These are phyloP conservation scores for Mesorhabditis belari DNA, from an alignment of 2,888 invertebrate species.

Conservation along the genomic window DNA sequence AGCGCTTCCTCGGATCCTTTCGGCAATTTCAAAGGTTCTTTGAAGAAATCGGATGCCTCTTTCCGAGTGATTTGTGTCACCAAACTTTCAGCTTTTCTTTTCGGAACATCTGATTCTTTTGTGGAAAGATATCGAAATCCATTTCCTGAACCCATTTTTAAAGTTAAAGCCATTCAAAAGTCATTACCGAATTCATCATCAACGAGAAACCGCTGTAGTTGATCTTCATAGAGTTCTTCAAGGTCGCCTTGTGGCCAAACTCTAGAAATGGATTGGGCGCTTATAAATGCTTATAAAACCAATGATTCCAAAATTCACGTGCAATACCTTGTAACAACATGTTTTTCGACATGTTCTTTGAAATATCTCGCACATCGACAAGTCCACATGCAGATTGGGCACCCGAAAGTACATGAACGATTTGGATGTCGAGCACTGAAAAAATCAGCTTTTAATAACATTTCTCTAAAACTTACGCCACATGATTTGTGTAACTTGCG, in stretches of 20 bases:
- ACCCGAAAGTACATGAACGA: slow-evolving; percentile 49
- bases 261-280: too few species aligned
- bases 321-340: slow-evolving; percentile 8
- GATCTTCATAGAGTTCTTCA: background rate
- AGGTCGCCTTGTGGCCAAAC: too few species aligned
- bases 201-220: background rate
- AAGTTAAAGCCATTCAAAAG: background rate
- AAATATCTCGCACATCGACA: slow-evolving; percentile 48
- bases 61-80: background rate
- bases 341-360: slow-evolving; percentile 41
- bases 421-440: slow-evolving; percentile 42
- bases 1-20: background rate
- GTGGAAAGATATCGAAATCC: background rate
- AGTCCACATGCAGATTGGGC: slow-evolving; percentile 40
- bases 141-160: background rate
- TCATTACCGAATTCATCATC: background rate
- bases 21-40: background rate
- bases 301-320: too few species aligned
- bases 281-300: too few species aligned
- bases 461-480: slow-evolving; percentile 30
- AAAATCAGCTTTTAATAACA: background rate
- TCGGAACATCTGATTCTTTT: background rate
- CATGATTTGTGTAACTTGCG: slow-evolving; percentile 50
- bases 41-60: background rate
- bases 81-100: background rate